A percentile compares a stretch with the other conserved stretches of the same genome.
Conservation (phyloP, 2,113 vertebrate genomes). For the Pionites leucogaster region DNA sequence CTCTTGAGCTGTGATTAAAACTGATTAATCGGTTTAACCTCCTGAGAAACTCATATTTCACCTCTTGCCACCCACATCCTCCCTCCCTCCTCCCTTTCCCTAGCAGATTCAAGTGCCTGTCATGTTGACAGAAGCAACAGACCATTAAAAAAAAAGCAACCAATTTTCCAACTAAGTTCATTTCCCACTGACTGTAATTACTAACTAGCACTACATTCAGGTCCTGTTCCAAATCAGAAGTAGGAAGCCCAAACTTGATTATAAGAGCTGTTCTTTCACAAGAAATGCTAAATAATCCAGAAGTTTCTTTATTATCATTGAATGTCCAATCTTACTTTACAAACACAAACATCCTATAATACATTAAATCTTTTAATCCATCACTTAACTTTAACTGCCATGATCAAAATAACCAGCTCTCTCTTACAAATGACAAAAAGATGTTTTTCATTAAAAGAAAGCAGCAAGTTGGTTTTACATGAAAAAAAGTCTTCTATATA, state of each 20-base stretch:
- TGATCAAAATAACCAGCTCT: neutral
- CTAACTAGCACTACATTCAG: neutral
- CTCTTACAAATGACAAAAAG: neutral
- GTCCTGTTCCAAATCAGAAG: neutral
- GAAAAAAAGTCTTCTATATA: neutral
- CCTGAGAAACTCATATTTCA: neutral
- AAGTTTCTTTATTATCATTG: neutral
- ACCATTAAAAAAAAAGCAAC: neutral
- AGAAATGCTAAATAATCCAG: neutral
- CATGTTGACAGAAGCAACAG: neutral
- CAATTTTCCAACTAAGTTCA: neutral
- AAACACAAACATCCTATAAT: neutral
- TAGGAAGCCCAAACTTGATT: neutral
- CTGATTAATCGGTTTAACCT: neutral
- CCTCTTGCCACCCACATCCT: neutral
- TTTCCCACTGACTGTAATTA: neutral
- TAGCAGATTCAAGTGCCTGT: neutral
- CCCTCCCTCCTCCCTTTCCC: neutral
- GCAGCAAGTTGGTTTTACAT: neutral
- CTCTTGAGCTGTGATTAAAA: conserved; percentile 7
- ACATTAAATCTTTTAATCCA: neutral
- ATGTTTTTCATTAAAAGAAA: neutral
- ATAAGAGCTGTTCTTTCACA: neutral
- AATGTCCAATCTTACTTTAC: neutral
- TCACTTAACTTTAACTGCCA: neutral